phyloP scores from a whole-genome alignment of 2,797 vertebrate genomes.

The Iguana delicatissima region DNA sequence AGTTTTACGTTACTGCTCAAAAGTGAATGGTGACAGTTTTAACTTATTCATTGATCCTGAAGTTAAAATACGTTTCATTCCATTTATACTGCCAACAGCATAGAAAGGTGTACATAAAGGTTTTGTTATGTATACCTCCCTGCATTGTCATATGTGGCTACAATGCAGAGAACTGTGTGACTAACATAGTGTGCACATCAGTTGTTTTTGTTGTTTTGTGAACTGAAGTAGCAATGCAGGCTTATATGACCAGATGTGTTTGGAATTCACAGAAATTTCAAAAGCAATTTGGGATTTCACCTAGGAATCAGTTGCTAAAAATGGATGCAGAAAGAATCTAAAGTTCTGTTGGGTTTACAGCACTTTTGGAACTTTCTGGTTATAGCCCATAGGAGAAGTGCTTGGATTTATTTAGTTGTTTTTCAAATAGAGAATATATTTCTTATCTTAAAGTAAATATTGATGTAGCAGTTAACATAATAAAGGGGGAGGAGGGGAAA shows the following conservation, averaged over 20 bases:
- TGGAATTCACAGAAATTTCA: background rate
- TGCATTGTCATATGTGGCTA: constrained; percentile 37
- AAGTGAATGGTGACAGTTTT: constrained; percentile 65
- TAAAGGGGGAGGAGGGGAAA: background rate
- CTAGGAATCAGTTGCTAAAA: background rate
- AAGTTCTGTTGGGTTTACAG: background rate
- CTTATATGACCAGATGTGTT: background rate
- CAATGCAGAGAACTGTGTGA: constrained; percentile 8
- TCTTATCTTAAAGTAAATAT: constrained; percentile 41
- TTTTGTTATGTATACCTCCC: constrained; percentile 31
- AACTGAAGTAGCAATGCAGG: background rate
- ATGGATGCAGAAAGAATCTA: background rate
- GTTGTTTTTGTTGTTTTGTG: background rate
- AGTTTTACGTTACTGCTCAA: constrained; percentile 51
- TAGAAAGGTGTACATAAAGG: no score
- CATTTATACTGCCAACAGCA: constrained; percentile 55
- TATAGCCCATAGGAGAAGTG: background rate
- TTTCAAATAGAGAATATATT: background rate
- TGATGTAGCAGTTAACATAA: constrained; percentile 47
- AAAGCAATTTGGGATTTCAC: background rate
- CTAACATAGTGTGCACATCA: background rate
- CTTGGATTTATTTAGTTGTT: background rate
- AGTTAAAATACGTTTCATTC: constrained; percentile 62
- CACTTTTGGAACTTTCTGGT: background rate
- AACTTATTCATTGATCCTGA: constrained; percentile 71